Evolutionary conservation across 2,797 vertebrate genomes (phyloP).

Genomic region (Chaunax sp.): DNA sequence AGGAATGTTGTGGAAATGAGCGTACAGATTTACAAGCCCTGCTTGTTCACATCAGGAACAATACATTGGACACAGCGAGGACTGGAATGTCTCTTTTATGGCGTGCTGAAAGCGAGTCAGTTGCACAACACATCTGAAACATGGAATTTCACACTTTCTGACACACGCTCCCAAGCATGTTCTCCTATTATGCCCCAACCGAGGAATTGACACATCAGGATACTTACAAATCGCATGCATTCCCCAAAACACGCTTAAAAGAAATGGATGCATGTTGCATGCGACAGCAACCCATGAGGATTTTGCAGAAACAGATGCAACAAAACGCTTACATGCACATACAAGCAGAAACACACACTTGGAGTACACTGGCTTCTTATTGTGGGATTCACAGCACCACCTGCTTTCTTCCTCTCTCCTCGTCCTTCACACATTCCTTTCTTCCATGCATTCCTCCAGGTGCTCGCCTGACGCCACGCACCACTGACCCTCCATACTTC

Average conservation of each 20-base stretch:
- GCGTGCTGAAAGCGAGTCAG: conserved; percentile 56
- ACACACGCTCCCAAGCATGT: conserved; percentile 5
- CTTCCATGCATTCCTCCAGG: conserved; percentile 62
- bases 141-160: conserved; percentile 62
- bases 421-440: conserved; percentile 62
- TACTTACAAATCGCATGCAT: conserved; percentile 6
- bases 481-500: conserved; percentile 29
- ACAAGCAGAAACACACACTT: conserved; percentile 14
- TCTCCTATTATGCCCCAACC: conserved; percentile 3
- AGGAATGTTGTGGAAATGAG: conserved; percentile 74
- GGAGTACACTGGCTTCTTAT: conserved; percentile 3
- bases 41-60: conserved; percentile 66
- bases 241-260: conserved; percentile 1
- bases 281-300: neutral
- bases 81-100: conserved; percentile 66
- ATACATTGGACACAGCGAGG: conserved; percentile 65
- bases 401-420: conserved; percentile 63
- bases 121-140: conserved; percentile 69
- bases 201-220: conserved; percentile 6
- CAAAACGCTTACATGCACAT: conserved; percentile 2
- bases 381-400: conserved; percentile 49
- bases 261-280: neutral
- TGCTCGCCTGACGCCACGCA: conserved; percentile 35
- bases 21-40: conserved; percentile 61
- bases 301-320: conserved; percentile 12